Evolutionary conservation across 2,888 invertebrate species (phyloP).

Genomic region (Heliconius sara): DNA sequence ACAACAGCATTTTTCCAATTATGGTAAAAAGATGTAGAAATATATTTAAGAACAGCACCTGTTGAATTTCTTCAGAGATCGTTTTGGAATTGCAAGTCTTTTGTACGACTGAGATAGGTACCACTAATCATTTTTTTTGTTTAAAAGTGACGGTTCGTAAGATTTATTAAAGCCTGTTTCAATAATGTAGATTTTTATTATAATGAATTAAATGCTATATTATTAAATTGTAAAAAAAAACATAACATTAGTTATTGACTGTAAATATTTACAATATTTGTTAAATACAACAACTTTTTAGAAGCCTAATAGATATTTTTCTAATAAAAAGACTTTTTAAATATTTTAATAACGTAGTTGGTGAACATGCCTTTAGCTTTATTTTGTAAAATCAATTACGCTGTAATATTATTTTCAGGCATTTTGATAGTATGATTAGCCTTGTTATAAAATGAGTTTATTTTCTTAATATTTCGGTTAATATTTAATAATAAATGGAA

Average conservation of each 20-base stretch:
- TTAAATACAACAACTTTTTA: background rate
- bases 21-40: background rate
- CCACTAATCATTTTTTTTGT: background rate
- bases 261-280: background rate
- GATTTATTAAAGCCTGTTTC: background rate
- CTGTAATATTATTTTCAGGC: slow-evolving; percentile 1
- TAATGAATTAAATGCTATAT: background rate
- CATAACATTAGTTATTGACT: background rate
- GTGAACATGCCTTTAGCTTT: background rate
- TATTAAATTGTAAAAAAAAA: background rate
- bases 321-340: too few relatives aligned
- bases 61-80: background rate
- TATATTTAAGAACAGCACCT: background rate
- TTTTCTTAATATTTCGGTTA: background rate
- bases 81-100: background rate
- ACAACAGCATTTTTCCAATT: background rate
- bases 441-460: background rate
- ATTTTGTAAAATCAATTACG: slow-evolving; percentile 9
- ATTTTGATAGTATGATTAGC: slow-evolving; percentile 1
- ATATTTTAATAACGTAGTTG: background rate
- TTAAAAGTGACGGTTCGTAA: background rate
- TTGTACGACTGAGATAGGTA: slow-evolving; percentile 1
- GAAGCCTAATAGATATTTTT: too few relatives aligned
- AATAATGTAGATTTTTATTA: background rate
- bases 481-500: background rate